Evolutionary conservation across 2,797 vertebrate genomes (phyloP), one percentile per base, ranked within the genome.

Genomic region (Netta rufina): DNA sequence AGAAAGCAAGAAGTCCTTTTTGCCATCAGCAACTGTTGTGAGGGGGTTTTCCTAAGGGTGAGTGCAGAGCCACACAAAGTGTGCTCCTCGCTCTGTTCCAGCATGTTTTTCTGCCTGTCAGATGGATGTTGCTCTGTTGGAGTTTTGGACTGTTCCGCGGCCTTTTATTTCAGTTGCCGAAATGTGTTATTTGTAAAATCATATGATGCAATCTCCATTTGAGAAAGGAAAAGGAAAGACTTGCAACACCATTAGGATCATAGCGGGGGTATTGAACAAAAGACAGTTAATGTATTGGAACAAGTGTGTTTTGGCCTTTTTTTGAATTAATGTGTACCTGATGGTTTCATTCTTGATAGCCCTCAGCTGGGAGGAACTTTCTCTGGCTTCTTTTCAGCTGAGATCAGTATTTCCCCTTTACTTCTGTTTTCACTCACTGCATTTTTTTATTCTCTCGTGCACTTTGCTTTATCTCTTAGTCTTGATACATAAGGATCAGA

Each of bases 111-210:
- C 93, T 95, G 58, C 83, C 2, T 88, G 77, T 96, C 97, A 93
- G 91, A 92, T 95, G 96, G 96, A 96, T 96, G 94, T 96, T 81
- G 93, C 98, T 92, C 97, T 94, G 97, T 24, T 97, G 98, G 97
- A 96, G 97, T 92, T 96, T 92, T 97, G 97, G 95, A 81, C 88
- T 81, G 77, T 81, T 94, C 96, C 65, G 79, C 77, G 92, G 92
- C 96, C 96, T 95, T 96, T 97, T 88, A 88, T 96, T 97, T 95
- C 88, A 77, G 96, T 82, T 93, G 95, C 97, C 83, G 70, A 84
- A 82, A 96, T 81, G 72, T 93, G 96, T 83, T 93, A 7, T 92
- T 87, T 89, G 87, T 96, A 11, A 94, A 91, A 97, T 95, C 96
- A 82, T 88, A 30, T 70, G 96, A 97, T 92, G 97, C 92, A 53